Evolutionary conservation across 2,888 invertebrate genomes (phyloP), one percentile per base, ranked within the genome.

Genomic region (Xanthia togata): DNA sequence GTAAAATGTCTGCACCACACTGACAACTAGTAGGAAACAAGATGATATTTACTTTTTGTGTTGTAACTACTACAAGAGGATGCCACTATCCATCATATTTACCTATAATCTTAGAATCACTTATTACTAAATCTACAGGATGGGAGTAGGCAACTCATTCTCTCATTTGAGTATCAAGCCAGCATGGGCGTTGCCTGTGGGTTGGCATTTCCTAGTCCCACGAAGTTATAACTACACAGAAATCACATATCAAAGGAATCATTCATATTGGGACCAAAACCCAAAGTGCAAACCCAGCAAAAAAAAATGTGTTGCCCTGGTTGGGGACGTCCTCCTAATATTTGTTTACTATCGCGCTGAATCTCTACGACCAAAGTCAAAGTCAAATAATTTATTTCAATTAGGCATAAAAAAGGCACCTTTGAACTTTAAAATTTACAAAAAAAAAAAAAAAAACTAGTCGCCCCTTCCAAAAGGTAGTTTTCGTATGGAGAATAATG

Each of bases 1-100:
- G 38, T 70, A 73, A 73, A 23, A 73, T 70, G 60, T 77, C 81
- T 69, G 26, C 64, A 72, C 44, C 26, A 53, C 31, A 57, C 41
- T 35, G 41, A 41, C 17, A 50, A 35, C 31, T 50, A 14, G 4
- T 60, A 60, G 44, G 44, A 47, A 53, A 55, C 44, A 23, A 79
- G 62, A 47, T n/a, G 20, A n/a, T 6, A 55, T 55, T 62, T 26
- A 31, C 9, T 57, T 47, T n/a, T 38, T 31, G 8, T 11, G 1
- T 17, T 6, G 23, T 14, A 50, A 20, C 50, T 50, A 50, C 50
- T 31, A 63, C 2, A 47, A 59, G 26, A 57, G 41, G 47, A 63
- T 63, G n/a, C 12, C 57, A 26, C 55, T 63, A 68, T 77, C 31
- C 14, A 70, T 41, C 41, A 41, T n/a, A 53, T 53, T 53, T 64